phyloP scores from a whole-genome alignment of 2,113 vertebrate species.

The Bos indicus region DNA sequence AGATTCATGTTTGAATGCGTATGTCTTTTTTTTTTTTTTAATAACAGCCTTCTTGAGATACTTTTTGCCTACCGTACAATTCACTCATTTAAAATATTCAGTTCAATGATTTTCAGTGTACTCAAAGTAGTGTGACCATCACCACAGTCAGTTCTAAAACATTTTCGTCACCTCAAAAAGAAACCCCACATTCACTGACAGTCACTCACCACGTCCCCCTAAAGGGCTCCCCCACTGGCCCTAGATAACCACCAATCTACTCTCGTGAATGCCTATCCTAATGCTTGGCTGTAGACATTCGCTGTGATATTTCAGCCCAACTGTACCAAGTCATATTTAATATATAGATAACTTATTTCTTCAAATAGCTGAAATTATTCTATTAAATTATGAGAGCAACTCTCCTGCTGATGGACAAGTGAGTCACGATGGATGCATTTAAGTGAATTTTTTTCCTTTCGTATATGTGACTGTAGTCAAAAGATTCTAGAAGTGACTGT shows the following conservation, averaged over 20 bases:
- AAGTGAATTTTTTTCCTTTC: not conserved
- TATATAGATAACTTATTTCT: not conserved
- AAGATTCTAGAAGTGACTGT: not conserved
- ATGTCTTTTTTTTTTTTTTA: not conserved
- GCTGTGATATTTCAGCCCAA: not conserved
- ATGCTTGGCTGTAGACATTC: not conserved
- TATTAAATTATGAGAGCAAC: not conserved
- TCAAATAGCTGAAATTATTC: constrained; percentile 9
- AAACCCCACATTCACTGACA: not conserved
- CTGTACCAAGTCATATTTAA: constrained; percentile 11
- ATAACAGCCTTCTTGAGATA: not conserved
- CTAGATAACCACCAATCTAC: not conserved
- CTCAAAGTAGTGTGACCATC: not conserved
- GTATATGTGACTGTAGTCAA: not conserved
- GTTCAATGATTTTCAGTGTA: not conserved
- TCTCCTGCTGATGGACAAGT: not conserved
- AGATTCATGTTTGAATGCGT: not conserved
- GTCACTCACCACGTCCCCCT: not conserved
- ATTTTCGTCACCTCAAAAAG: not conserved
- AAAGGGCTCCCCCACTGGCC: fast-evolving
- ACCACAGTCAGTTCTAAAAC: not conserved
- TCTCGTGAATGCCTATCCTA: not conserved
- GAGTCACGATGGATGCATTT: not conserved
- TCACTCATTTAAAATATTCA: not conserved
- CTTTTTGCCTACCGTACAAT: not conserved